Conservation (phyloP, 2,113 vertebrate genomes). For the Brienomyrus brachyistius region DNA sequence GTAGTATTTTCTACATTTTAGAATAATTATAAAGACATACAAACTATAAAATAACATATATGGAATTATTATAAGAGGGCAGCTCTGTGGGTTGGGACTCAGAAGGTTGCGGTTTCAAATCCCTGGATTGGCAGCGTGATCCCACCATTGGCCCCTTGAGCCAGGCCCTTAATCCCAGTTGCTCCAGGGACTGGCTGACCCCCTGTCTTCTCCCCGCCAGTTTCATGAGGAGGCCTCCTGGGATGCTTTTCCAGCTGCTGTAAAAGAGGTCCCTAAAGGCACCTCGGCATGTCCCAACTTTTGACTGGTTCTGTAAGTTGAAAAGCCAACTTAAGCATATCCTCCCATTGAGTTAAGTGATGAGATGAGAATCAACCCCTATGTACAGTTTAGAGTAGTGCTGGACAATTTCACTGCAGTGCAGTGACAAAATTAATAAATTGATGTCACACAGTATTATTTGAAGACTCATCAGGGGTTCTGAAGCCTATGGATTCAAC, state of each 20-base stretch:
- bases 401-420: neutral
- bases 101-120: neutral
- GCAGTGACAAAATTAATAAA: neutral
- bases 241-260: too few relatives aligned
- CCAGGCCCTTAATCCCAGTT: neutral
- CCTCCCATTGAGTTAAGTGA: neutral
- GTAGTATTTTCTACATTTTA: neutral
- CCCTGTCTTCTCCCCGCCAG: neutral
- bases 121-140: neutral
- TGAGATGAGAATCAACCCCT: neutral
- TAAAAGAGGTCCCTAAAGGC: neutral
- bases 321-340: too few relatives aligned
- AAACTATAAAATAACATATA: neutral
- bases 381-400: neutral
- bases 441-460: neutral
- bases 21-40: neutral
- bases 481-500: neutral
- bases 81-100: neutral
- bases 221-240: neutral
- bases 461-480: neutral
- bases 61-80: neutral
- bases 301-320: too few relatives aligned
- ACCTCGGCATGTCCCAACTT: too few relatives aligned
- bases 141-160: neutral
- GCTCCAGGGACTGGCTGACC: neutral